These are phyloP conservation scores for Stenopsyche tienmushanensis DNA, from an alignment of 1,140 invertebrate species.

Conservation along the genomic window DNA sequence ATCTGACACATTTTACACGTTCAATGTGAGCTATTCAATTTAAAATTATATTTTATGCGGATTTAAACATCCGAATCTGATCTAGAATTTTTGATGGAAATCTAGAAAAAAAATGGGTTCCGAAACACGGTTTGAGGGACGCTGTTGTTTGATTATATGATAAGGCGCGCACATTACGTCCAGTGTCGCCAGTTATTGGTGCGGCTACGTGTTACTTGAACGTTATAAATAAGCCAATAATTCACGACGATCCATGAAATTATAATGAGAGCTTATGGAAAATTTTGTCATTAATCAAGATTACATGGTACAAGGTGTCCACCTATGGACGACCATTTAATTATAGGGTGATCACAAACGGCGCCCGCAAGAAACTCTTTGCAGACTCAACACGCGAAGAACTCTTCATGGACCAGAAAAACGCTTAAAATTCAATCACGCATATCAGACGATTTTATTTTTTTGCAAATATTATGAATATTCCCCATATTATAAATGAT, in stretches of 20 bases:
- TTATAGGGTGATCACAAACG: constrained; percentile 23
- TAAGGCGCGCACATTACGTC: constrained; percentile 21
- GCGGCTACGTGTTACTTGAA: constrained; percentile 12
- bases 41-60: not conserved
- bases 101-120: not conserved
- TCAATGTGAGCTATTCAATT: not conserved
- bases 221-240: constrained; percentile 31
- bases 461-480: no score
- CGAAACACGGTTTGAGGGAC: not conserved
- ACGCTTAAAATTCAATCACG: no score
- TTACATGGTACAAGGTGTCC: constrained; percentile 26
- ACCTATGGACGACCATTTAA: constrained; percentile 22
- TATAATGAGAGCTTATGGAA: constrained; percentile 32
- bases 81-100: no score
- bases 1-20: not conserved
- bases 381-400: no score
- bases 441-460: no score
- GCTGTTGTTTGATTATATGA: constrained; percentile 10
- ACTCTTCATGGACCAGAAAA: no score
- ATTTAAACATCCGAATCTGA: no score
- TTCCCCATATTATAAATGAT: no score
- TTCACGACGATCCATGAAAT: constrained; percentile 31
- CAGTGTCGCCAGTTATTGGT: constrained; percentile 18
- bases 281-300: constrained; percentile 30
- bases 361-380: no score